Conservation (phyloP, 2,113 vertebrate species). For the Myrmophylax atrothorax region DNA sequence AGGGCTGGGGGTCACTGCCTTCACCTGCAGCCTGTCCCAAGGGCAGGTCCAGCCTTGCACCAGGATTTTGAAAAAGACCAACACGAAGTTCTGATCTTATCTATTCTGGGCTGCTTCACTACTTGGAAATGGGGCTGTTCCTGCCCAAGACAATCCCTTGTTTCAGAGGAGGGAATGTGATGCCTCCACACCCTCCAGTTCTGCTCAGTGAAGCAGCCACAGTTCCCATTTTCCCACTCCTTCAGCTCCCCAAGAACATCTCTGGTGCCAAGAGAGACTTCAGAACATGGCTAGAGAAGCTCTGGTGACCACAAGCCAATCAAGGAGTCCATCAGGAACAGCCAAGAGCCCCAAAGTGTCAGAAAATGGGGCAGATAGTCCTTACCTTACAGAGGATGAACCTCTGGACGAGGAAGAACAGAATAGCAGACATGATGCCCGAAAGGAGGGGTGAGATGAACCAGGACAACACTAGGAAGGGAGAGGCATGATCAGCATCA, state of each 20-base stretch:
- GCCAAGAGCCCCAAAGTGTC: neutral
- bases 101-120: neutral
- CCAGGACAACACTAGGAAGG: constrained; percentile 89
- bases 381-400: constrained; percentile 92
- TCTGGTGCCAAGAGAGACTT: neutral
- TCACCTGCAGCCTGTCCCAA: neutral
- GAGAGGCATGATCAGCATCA: neutral
- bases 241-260: neutral
- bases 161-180: neutral
- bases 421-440: constrained; percentile 91
- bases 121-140: neutral
- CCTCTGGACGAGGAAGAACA: constrained; percentile 88
- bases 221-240: neutral
- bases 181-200: neutral
- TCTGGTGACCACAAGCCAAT: neutral
- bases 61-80: neutral
- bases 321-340: rapidly evolving
- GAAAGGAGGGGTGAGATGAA: constrained; percentile 95
- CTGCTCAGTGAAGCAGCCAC: neutral
- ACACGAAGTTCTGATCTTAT: neutral
- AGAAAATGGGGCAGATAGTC: rapidly evolving
- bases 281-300: neutral
- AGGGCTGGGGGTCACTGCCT: rapidly evolving
- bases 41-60: neutral
- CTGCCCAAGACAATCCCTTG: neutral